These are phyloP conservation scores for Mycetomoellerius zeteki DNA, from an alignment of 1,140 invertebrate genomes.

Conservation along the genomic window DNA sequence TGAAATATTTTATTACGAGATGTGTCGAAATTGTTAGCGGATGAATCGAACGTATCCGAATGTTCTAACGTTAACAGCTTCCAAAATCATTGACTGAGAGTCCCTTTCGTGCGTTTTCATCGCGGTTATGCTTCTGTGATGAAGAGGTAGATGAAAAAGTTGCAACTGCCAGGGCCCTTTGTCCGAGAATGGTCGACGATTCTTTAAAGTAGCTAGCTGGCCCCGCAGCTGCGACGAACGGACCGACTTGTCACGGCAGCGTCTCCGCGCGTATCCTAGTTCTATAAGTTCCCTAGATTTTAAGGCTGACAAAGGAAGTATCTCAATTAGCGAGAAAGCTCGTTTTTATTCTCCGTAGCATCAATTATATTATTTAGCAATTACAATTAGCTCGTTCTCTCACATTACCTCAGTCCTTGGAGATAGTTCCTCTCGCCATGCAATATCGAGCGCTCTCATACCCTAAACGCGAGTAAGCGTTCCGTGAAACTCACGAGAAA, in stretches of 20 bases:
- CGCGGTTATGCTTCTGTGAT: slow-evolving; percentile 81
- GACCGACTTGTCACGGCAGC: slow-evolving; percentile 84
- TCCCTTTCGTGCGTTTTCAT: slow-evolving; percentile 58
- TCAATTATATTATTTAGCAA: slow-evolving; percentile 65
- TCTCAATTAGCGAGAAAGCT: slow-evolving; percentile 80
- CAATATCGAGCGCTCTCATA: slow-evolving; percentile 47
- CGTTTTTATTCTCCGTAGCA: slow-evolving; percentile 33
- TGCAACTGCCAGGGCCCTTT: slow-evolving; percentile 80
- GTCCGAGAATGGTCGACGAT: neutral
- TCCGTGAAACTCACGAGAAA: slow-evolving; percentile 13
- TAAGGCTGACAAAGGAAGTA: slow-evolving; percentile 76
- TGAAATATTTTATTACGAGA: neutral
- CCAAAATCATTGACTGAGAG: slow-evolving; percentile 61
- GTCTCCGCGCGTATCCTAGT: slow-evolving; percentile 61
- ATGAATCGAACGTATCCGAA: neutral
- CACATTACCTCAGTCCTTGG: slow-evolving; percentile 82
- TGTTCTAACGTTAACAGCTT: slow-evolving; percentile 33
- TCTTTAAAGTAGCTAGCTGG: slow-evolving; percentile 24
- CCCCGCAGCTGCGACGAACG: slow-evolving; percentile 80
- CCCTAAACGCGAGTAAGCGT: slow-evolving; percentile 16
- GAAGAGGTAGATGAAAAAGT: slow-evolving; percentile 75
- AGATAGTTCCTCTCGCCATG: slow-evolving; percentile 81
- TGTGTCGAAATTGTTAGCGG: neutral
- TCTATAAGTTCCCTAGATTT: slow-evolving; percentile 66
- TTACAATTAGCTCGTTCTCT: slow-evolving; percentile 70